Evolutionary conservation across 1,140 invertebrate genomes (phyloP), one percentile per base, ranked within the genome.

Genomic region (Lineus longissimus): DNA sequence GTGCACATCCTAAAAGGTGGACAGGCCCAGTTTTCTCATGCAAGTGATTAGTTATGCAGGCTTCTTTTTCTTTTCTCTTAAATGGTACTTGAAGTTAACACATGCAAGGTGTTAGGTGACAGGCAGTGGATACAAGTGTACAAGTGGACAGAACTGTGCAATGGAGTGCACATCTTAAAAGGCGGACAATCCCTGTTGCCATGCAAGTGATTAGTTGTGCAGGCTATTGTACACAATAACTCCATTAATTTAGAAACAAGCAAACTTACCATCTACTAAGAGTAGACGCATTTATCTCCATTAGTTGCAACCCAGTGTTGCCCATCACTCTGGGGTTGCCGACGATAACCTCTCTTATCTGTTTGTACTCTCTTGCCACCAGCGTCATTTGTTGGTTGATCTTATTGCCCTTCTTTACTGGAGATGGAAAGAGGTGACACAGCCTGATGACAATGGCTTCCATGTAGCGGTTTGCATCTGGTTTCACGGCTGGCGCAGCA

Each of bases 271-370:
- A 51, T 51, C n/a, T 19, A 27, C 9, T 51, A 23, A 51, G n/a
- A 51, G 47, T 51, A 9, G 47, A 23, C 6, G 25, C 25, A 51
- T 51, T 51, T 27, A 51, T 23, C 47, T 51, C 47, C 25, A 27
- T 19, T 9, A 51, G 47, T n/a, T 51, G 47, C n/a, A 51, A 23
- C 6, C 25, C 25, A 19, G 47, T 23, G 47, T 51, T 19, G 25
- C n/a, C 19, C 47, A 51, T 51, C n/a, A 51, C 47, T 27, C n/a
- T 27, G 25, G 47, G 47, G 25, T 51, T 51, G n/a, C n/a, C n/a
- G 47, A 51, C 47, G n/a, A 51, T 27, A n/a, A 51, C 47, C 19
- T 51, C 47, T 51, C 47, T 51, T 4, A 51, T 51, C 9, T 51
- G 6, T 27, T n/a, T 51, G 47, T 51, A 51, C 9, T 19, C 47